Conservation (phyloP, 2,888 invertebrate species). For the Cosmia trapezina region DNA sequence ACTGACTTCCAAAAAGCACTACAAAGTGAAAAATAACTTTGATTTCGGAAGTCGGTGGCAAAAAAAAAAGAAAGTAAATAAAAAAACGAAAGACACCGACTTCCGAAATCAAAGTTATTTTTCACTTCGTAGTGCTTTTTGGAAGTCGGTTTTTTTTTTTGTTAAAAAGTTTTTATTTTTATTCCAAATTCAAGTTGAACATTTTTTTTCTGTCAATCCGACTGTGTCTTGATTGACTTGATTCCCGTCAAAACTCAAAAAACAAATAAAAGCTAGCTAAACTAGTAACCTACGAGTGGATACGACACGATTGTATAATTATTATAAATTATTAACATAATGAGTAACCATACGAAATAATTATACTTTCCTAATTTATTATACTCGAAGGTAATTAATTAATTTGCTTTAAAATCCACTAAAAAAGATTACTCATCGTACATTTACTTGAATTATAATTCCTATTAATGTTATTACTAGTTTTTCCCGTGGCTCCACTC, state of each 20-base stretch:
- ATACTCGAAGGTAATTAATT: constrained; percentile 7
- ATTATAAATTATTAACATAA: constrained; percentile 10
- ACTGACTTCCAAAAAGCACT: too few species aligned
- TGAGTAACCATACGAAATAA: constrained; percentile 3
- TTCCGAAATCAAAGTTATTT: too few species aligned
- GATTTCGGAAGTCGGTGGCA: too few species aligned
- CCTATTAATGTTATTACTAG: constrained; percentile 16
- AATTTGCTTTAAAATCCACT: constrained; percentile 22
- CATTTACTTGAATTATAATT: constrained; percentile 21
- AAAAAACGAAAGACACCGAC: too few species aligned
- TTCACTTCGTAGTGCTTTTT: too few species aligned
- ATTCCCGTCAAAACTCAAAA: not conserved
- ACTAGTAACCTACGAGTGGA: not conserved
- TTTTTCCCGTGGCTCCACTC: too few species aligned
- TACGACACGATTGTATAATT: constrained; percentile 12
- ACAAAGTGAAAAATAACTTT: too few species aligned
- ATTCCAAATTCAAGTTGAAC: not conserved
- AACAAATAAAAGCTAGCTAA: not conserved
- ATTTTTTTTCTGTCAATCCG: not conserved
- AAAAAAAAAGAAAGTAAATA: too few species aligned
- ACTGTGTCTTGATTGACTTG: too few species aligned
- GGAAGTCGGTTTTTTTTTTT: too few species aligned
- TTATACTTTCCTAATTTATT: constrained; percentile 10
- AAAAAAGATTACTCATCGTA: constrained; percentile 24
- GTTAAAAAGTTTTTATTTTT: not conserved